Conservation (phyloP, 2,888 invertebrate species). For the Drosophila greeni region DNA sequence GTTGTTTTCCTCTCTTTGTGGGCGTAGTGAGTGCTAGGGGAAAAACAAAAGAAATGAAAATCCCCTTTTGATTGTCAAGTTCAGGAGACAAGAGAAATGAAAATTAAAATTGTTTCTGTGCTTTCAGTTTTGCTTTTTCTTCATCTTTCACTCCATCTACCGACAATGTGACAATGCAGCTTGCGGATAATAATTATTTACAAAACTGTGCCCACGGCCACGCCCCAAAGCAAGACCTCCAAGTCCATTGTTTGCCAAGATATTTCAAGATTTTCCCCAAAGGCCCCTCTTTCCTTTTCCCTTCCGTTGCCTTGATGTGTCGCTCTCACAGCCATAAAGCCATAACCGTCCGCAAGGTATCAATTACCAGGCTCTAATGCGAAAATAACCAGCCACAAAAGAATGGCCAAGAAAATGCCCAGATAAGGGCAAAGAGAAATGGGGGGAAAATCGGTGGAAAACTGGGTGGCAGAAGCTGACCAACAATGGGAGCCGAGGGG, state of each 20-base stretch:
- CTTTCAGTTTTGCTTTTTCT: conserved; percentile 8
- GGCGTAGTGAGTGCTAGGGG: conserved; percentile 10
- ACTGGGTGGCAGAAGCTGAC: conserved; percentile 11
- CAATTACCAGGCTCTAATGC: conserved; percentile 70
- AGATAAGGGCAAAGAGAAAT: conserved; percentile 17
- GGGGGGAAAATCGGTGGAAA: conserved; percentile 18
- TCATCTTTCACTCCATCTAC: conserved; percentile 13
- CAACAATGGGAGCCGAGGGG: conserved; percentile 14
- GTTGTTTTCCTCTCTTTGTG: conserved; percentile 19
- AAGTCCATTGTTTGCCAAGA: conserved; percentile 32
- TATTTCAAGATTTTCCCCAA: conserved; percentile 10
- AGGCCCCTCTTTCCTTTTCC: background rate
- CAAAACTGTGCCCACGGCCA: conserved; percentile 52
- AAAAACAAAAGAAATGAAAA: conserved; percentile 54
- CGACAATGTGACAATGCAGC: conserved; percentile 51
- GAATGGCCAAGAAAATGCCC: conserved; percentile 43
- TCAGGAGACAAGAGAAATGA: conserved; percentile 49
- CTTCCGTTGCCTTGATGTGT: conserved; percentile 36
- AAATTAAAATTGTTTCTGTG: conserved; percentile 40
- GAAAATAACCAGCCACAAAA: conserved; percentile 64
- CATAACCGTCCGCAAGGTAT: conserved; percentile 56
- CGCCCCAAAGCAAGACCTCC: conserved; percentile 31
- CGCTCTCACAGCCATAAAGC: conserved; percentile 38
- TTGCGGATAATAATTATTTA: conserved; percentile 58
- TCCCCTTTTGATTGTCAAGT: conserved; percentile 71